Evolutionary conservation across 2,113 vertebrate genomes (phyloP).

Genomic region (Trematocara nigrifrons): DNA sequence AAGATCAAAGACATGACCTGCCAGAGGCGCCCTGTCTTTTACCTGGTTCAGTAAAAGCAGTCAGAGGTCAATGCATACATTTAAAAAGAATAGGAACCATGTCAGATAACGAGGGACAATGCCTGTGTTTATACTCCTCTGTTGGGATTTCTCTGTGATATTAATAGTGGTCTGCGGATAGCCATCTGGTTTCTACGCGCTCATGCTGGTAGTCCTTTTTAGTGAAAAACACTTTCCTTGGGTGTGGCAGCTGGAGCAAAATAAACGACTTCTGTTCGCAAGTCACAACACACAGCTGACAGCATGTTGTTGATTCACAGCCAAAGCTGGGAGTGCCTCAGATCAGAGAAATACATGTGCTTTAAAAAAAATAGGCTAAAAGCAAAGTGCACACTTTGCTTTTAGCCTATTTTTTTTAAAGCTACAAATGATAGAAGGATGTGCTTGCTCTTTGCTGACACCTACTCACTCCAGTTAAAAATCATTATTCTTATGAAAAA

Average conservation of each 20-base stretch:
- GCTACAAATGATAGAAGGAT: neutral
- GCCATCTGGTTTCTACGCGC: slow-evolving; percentile 25
- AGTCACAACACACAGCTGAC: slow-evolving; percentile 76
- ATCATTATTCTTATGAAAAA: neutral
- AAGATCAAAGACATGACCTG: slow-evolving; percentile 36
- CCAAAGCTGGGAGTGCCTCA: slow-evolving; percentile 63
- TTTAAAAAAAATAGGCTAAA: too few relatives aligned
- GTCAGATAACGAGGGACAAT: slow-evolving; percentile 6
- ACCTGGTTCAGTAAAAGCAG: slow-evolving; percentile 41
- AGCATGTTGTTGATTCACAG: slow-evolving; percentile 51
- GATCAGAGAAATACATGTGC: slow-evolving; percentile 25
- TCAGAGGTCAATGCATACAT: neutral
- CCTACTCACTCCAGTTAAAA: neutral
- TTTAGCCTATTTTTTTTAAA: neutral
- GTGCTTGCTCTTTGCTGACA: neutral
- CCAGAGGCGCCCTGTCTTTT: neutral
- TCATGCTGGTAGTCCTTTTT: slow-evolving; percentile 37
- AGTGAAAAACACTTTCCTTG: slow-evolving; percentile 72
- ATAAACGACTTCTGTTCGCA: slow-evolving; percentile 74
- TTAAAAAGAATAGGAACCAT: neutral
- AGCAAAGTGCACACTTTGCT: neutral
- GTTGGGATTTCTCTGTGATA: slow-evolving; percentile 6
- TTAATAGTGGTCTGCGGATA: slow-evolving; percentile 21
- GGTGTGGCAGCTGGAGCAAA: slow-evolving; percentile 74
- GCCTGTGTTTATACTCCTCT: neutral